These are phyloP conservation scores for Polyommatus icarus DNA, from an alignment of 2,888 invertebrate species.

Conservation along the genomic window DNA sequence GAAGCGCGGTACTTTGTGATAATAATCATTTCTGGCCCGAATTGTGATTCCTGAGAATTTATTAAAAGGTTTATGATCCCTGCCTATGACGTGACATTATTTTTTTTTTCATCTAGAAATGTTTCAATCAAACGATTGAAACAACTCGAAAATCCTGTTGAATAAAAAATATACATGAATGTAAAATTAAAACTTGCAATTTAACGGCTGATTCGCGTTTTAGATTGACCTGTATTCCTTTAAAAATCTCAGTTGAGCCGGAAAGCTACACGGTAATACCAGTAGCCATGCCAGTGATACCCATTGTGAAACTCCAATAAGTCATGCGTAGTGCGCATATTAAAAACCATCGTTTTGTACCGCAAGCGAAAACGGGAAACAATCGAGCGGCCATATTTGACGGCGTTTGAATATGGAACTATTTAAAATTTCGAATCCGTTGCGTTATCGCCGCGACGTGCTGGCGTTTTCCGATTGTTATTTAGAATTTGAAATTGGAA, in stretches of 20 bases:
- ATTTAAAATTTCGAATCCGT: conserved; percentile 81
- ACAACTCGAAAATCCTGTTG: background rate
- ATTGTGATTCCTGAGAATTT: background rate
- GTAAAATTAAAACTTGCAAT: background rate
- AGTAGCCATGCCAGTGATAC: conserved; percentile 51
- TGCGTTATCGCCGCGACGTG: conserved; percentile 77
- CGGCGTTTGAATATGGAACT: conserved; percentile 75
- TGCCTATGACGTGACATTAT: background rate
- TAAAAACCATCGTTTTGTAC: conserved; percentile 66
- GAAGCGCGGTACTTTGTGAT: conserved; percentile 29
- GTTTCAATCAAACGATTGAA: no score
- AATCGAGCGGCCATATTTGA: conserved; percentile 75
- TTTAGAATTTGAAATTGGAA: conserved; percentile 50
- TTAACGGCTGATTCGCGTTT: background rate
- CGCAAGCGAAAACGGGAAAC: conserved; percentile 78
- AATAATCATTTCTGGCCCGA: conserved; percentile 14
- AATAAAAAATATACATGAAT: conserved; percentile 8
- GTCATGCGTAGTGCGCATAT: conserved; percentile 74
- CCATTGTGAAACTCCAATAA: conserved; percentile 75
- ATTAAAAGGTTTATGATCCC: background rate
- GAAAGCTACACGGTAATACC: conserved; percentile 53
- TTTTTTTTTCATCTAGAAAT: background rate
- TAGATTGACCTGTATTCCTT: conserved; percentile 19
- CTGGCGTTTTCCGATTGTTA: conserved; percentile 75
- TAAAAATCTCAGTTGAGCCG: conserved; percentile 29